Evolutionary conservation across 2,888 invertebrate genomes (phyloP).

Genomic region (Phrixothrix hirtus): DNA sequence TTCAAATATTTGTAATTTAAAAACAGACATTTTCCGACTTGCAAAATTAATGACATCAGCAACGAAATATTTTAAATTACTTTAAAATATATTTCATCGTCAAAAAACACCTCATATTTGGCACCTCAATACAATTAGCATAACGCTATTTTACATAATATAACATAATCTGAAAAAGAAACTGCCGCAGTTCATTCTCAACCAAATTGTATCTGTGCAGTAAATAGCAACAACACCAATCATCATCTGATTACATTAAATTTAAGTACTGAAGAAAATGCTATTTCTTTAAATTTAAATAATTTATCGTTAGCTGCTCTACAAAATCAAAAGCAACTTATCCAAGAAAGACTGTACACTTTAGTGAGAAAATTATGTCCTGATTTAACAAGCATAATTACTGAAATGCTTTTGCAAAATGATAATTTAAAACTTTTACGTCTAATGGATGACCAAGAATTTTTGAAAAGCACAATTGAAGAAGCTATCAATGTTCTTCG

Average conservation of each 20-base stretch:
- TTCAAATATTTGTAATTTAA: too few species aligned
- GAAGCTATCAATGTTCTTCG: constrained; percentile 97
- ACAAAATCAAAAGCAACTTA: constrained; percentile 97
- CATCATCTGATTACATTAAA: constrained; percentile 44
- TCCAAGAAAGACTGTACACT: constrained; percentile 96
- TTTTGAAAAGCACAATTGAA: constrained; percentile 93
- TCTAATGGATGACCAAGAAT: constrained; percentile 95
- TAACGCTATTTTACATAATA: too few species aligned
- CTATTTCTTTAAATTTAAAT: constrained; percentile 87
- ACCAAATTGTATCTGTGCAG: constrained; percentile 83
- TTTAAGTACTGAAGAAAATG: constrained; percentile 49
- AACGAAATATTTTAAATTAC: too few species aligned
- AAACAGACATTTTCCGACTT: too few species aligned
- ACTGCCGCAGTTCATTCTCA: constrained; percentile 70
- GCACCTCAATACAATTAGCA: too few species aligned
- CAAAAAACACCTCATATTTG: too few species aligned
- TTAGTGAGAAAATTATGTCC: constrained; percentile 93
- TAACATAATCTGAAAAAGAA: constrained; percentile 81
- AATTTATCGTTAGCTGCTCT: constrained; percentile 91
- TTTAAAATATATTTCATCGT: too few species aligned
- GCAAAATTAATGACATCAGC: too few species aligned
- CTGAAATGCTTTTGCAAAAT: constrained; percentile 92
- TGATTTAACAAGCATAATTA: constrained; percentile 93
- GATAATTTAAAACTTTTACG: constrained; percentile 96
- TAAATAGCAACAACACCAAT: constrained; percentile 64